Evolutionary conservation across 2,888 invertebrate species (phyloP), one percentile per base, ranked within the genome.

Genomic region (Scaptomyza parva): DNA sequence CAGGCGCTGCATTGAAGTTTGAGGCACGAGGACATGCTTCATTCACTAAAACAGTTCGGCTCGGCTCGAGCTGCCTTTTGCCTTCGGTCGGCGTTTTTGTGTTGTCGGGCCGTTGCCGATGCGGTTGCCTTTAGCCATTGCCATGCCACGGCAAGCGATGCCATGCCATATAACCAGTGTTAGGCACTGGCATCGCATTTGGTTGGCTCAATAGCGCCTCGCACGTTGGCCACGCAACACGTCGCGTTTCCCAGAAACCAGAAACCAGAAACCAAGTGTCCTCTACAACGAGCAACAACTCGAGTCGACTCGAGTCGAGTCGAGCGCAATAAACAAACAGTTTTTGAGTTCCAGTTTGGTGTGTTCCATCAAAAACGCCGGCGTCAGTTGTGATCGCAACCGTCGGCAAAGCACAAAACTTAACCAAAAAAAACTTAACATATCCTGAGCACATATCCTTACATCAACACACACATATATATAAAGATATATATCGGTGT

Each of bases 141-240:
- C n/a, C n/a, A n/a, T n/a, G n/a, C n/a, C n/a, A n/a, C n/a, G n/a
- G n/a, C n/a, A n/a, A n/a, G n/a, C n/a, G n/a, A n/a, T 17, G 14
- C 44, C 14, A 14, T 43, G 22, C 18, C 3, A 20, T 41, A 11
- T n/a, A n/a, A n/a, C n/a, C n/a, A n/a, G n/a, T n/a, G n/a, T 24
- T 2, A n/a, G n/a, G 43, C 43, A 40, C 51, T 48, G 64, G 59
- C 65, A 48, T 37, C 58, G 60, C 50, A 41, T 18, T 41, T 66
- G 63, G 26, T 22, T 66, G 67, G 20, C 77, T 80, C 73, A 80
- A 76, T 77, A 63, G 80, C 82, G 85, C 62, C 71, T 74, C 54
- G 78, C 76, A 69, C 67, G 76, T 78, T 75, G 85, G 76, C 70
- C 61, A 59, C 62, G 82, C 71, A 63, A 74, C 75, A 82, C 70